A percentile compares a stretch with the other conserved stretches of the same genome.
phyloP scores from a whole-genome alignment of 2,888 invertebrate species.

The Volucella inflata region DNA sequence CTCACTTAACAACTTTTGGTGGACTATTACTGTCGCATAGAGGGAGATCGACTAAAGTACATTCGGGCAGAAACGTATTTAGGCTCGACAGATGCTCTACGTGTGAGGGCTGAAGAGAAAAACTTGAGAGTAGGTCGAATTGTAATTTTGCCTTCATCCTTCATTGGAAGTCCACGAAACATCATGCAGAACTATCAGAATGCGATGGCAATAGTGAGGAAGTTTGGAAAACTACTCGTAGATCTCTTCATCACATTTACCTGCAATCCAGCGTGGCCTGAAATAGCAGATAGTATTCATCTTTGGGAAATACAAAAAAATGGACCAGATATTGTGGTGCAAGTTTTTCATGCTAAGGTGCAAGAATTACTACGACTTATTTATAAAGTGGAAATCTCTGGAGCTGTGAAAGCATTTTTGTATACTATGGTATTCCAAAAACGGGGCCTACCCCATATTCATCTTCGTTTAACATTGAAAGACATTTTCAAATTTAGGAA shows the following conservation, averaged over 20 bases:
- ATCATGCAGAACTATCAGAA: not conserved
- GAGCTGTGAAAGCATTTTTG: not conserved
- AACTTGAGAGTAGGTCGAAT: not conserved
- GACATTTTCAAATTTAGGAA: not conserved
- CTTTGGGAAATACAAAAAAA: not conserved
- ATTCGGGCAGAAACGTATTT: not conserved
- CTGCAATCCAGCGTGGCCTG: not conserved
- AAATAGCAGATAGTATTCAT: conserved; percentile 1
- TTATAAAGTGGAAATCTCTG: not conserved
- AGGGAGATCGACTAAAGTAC: too few relatives aligned
- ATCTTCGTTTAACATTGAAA: not conserved
- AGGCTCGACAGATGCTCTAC: not conserved
- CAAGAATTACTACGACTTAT: too few relatives aligned
- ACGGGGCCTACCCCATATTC: not conserved
- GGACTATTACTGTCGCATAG: too few relatives aligned
- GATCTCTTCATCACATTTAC: not conserved
- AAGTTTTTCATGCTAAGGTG: too few relatives aligned
- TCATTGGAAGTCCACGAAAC: not conserved
- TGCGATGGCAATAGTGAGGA: not conserved
- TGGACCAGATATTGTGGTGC: not conserved
- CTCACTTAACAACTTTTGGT: too few relatives aligned
- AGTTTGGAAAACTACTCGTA: not conserved
- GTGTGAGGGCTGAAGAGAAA: not conserved
- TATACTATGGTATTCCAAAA: not conserved
- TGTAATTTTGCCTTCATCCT: not conserved